phyloP scores from a whole-genome alignment of 2,113 vertebrate genomes.

The Pangasianodon gigas region DNA sequence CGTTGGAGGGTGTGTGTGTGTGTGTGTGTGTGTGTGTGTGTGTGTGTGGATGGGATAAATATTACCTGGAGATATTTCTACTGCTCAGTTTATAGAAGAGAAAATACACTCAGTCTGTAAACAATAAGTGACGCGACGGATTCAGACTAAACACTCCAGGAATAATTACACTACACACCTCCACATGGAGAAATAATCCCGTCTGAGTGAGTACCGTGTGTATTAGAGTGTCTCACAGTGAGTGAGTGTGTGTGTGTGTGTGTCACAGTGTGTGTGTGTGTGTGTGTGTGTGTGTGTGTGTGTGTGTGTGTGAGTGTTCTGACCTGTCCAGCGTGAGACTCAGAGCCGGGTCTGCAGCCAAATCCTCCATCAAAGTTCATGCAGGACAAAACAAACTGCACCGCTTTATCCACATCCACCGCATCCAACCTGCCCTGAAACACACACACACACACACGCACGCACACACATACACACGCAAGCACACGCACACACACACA shows the following conservation, averaged over 20 bases:
- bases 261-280: no score
- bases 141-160: no score
- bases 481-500: not conserved
- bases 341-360: conserved; percentile 94
- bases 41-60: not conserved
- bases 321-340: conserved; percentile 97
- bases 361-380: conserved; percentile 99
- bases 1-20: not conserved
- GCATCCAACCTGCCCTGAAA: conserved; percentile 86
- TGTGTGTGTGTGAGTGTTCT: conserved; percentile 43
- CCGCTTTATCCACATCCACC: conserved; percentile 87
- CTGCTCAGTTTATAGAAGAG: no score
- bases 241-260: no score
- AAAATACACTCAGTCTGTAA: no score
- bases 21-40: conserved; percentile 14
- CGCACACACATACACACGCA: not conserved
- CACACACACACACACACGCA: conserved; percentile 34
- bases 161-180: no score
- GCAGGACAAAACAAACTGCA: conserved; percentile 92
- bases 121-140: no score
- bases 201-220: no score
- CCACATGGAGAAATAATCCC: no score
- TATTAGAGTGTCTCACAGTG: no score
- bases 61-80: no score
- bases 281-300: not conserved